Evolutionary conservation across 2,113 vertebrate species (phyloP), one percentile per base, ranked within the genome.

Genomic region (Willisornis vidua): DNA sequence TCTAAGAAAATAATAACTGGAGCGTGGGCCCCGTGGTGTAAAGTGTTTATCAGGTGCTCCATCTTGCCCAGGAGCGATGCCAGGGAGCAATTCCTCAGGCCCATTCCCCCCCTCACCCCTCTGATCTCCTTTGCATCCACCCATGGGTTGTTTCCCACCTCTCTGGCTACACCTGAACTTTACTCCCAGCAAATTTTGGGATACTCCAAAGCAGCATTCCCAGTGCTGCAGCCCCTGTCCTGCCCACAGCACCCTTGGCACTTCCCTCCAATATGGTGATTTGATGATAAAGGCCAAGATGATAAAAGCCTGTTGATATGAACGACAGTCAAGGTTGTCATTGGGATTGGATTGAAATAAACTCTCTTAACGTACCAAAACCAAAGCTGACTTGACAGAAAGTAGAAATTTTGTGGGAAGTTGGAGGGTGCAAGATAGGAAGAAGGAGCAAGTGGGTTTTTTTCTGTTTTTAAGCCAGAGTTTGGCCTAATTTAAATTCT

Each of bases 101-200:
- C 4, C 3, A 1, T 16, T 62, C 28, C 17, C 49, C 45, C 61
- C 45, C 45, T 59, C 35, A 4, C 62, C 8, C 25, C 26, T n/a
- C 57, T 26, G 33, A 12, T 41, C 49, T 22, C 28, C 9, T 22
- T 12, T 2, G 18, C 75, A 26, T 23, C 80, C 75, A 54, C 19
- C 66, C 76, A 59, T 1, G 6, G 0, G 48, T 62, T 46, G 52
- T 49, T 46, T n/a, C 51, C 54, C 63, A 12, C 33, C 7, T 5
- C 72, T 11, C 72, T 8, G 23, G 45, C 10, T 8, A 2, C 3
- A 0, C 0, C 4, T 1, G 19, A 82, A 33, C 39, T 16, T 5
- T 10, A 1, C 3, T 3, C 8, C 0, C 14, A 62, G 5, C 26
- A 3, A 8, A 12, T 8, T 24, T 9, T 0, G 10, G 63, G 59